Percentiles rank a stretch among this genome's conserved stretches.
Evolutionary conservation across 1,140 invertebrate genomes (phyloP).

Genomic region (Caenorhabditis brenneri): DNA sequence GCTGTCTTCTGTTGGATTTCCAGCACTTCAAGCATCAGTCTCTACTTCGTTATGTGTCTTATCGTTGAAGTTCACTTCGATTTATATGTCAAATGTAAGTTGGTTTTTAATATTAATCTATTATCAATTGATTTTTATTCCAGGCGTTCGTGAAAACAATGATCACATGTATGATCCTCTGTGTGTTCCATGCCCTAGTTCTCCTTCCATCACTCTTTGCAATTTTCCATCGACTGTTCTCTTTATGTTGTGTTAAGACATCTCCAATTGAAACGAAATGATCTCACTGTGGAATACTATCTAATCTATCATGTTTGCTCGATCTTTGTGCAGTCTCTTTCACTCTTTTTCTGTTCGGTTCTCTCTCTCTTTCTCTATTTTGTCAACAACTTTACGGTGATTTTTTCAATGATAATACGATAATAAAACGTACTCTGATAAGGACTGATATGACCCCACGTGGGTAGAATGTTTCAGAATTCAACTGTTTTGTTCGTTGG

Average conservation of each 20-base stretch:
- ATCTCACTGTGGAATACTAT: background rate
- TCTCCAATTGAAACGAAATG: conserved; percentile 4
- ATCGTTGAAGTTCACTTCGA: conserved; percentile 60
- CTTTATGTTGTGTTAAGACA: background rate
- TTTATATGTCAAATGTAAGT: conserved; percentile 67
- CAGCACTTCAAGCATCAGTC: conserved; percentile 67
- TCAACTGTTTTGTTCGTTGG: background rate
- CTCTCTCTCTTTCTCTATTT: background rate
- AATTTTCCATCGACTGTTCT: conserved; percentile 29
- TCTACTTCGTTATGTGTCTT: conserved; percentile 66
- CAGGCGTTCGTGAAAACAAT: conserved; percentile 67
- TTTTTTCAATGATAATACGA: background rate
- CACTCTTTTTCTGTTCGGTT: background rate
- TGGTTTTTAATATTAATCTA: conserved; percentile 7
- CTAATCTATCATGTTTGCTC: conserved; percentile 24
- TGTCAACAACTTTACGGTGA: conserved; percentile 34
- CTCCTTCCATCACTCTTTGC: conserved; percentile 57
- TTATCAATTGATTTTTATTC: background rate
- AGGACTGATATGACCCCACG: background rate
- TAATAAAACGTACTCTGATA: background rate
- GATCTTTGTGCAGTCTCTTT: conserved; percentile 33
- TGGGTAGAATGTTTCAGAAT: background rate
- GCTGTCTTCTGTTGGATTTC: conserved; percentile 70
- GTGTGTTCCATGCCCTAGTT: conserved; percentile 66
- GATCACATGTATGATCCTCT: conserved; percentile 65